Conservation (phyloP, 2,797 vertebrate genomes). For the Myripristis jacobus region DNA sequence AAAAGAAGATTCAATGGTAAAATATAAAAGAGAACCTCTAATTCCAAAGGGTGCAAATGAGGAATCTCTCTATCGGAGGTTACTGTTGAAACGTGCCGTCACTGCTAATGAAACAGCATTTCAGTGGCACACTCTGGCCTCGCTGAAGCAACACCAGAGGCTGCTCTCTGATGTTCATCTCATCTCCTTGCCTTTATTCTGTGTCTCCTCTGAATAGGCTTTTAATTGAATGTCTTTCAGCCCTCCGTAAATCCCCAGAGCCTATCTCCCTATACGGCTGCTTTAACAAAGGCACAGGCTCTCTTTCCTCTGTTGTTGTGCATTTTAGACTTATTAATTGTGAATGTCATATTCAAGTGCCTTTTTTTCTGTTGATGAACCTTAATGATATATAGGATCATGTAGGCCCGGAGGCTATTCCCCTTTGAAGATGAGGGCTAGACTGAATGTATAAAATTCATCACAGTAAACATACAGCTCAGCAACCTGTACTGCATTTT, state of each 20-base stretch:
- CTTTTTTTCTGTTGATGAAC: slow-evolving; percentile 1
- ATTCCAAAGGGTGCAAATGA: neutral
- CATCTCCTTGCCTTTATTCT: slow-evolving; percentile 26
- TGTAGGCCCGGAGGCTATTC: neutral
- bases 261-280: slow-evolving; percentile 11
- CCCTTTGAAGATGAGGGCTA: neutral
- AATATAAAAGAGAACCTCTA: neutral
- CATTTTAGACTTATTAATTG: slow-evolving; percentile 16
- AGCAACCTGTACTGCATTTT: neutral
- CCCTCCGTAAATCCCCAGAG: slow-evolving; percentile 28
- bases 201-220: slow-evolving; percentile 35
- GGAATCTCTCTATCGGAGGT: neutral
- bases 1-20: neutral
- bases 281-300: slow-evolving; percentile 19
- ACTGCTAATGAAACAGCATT: slow-evolving; percentile 43
- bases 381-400: neutral
- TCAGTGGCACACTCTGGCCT: slow-evolving; percentile 18
- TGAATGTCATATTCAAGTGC: slow-evolving; percentile 18
- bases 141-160: slow-evolving; percentile 28
- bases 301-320: neutral
- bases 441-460: neutral
- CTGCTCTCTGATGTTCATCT: slow-evolving; percentile 41
- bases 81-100: slow-evolving; percentile 27
- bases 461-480: neutral
- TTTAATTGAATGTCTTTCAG: slow-evolving; percentile 63